Conservation (phyloP, 2,113 vertebrate species). For the Perca flavescens region DNA sequence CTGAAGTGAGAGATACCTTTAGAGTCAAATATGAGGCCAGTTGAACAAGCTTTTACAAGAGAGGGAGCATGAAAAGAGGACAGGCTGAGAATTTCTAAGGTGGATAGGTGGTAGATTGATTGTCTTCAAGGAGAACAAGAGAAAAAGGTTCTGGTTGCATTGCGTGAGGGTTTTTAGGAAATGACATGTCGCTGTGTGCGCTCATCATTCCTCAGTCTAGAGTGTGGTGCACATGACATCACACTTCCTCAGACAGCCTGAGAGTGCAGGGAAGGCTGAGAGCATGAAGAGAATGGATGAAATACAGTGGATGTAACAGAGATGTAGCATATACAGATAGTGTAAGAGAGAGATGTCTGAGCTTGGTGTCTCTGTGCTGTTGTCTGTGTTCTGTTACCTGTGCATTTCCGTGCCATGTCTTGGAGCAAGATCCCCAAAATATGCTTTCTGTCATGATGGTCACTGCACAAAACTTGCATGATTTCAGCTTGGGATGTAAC, state of each 20-base stretch:
- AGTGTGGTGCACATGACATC: slow-evolving; percentile 32
- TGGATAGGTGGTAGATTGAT: slow-evolving; percentile 21
- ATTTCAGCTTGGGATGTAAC: slow-evolving; percentile 70
- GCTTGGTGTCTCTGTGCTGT: slow-evolving; percentile 69
- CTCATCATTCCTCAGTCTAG: slow-evolving; percentile 40
- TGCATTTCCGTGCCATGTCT: slow-evolving; percentile 64
- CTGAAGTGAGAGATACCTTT: slow-evolving; percentile 34
- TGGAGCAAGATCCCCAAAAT: slow-evolving; percentile 55
- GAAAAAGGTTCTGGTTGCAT: slow-evolving; percentile 13
- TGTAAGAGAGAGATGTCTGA: slow-evolving; percentile 63
- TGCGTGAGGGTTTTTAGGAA: slow-evolving; percentile 53
- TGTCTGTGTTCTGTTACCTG: slow-evolving; percentile 65
- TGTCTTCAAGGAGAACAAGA: slow-evolving; percentile 19
- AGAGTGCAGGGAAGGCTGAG: slow-evolving; percentile 42
- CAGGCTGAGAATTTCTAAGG: slow-evolving; percentile 8
- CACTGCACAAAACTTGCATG: slow-evolving; percentile 75
- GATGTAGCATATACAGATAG: slow-evolving; percentile 87
- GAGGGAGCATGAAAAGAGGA: slow-evolving; percentile 15
- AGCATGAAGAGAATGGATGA: slow-evolving; percentile 24
- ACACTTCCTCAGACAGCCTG: slow-evolving; percentile 48
- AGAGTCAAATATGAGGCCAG: slow-evolving; percentile 18
- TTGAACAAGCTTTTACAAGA: slow-evolving; percentile 21
- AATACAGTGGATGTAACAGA: slow-evolving; percentile 62
- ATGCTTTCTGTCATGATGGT: slow-evolving; percentile 64
- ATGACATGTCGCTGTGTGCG: slow-evolving; percentile 22